These are phyloP conservation scores for Metopia argyrocephala DNA, from an alignment of 2,888 invertebrate species.

Conservation along the genomic window DNA sequence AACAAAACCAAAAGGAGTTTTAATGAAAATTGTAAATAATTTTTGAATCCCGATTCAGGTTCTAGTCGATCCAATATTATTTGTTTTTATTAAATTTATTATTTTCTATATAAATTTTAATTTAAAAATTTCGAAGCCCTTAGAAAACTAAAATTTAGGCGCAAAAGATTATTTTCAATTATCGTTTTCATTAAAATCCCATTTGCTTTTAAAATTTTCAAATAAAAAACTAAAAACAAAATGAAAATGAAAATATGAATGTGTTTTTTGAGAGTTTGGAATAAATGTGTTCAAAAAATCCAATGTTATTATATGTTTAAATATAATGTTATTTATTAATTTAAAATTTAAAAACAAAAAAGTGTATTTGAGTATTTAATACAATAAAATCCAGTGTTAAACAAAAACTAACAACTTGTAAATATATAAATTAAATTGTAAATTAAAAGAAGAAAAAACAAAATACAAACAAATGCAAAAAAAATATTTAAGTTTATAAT, in stretches of 20 bases:
- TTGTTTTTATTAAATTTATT: too few relatives aligned
- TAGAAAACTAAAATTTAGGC: too few relatives aligned
- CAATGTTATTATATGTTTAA: constrained; percentile 66
- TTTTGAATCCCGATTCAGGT: too few relatives aligned
- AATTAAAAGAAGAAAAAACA: constrained; percentile 45
- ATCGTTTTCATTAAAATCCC: background rate
- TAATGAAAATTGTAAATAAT: background rate
- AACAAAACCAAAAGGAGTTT: constrained; percentile 18
- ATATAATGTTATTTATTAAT: constrained; percentile 62
- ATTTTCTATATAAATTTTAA: too few relatives aligned
- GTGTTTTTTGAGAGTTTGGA: constrained; percentile 66
- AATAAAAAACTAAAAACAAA: constrained; percentile 30
- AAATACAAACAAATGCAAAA: background rate
- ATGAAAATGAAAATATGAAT: constrained; percentile 48
- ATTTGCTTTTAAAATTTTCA: constrained; percentile 46
- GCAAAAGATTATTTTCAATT: too few relatives aligned
- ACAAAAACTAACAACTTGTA: constrained; percentile 47
- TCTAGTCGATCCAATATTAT: too few relatives aligned
- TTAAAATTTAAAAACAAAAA: constrained; percentile 2
- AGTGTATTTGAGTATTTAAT: constrained; percentile 59
- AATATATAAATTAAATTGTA: constrained; percentile 56
- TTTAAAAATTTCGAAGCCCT: too few relatives aligned
- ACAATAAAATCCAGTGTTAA: constrained; percentile 55
- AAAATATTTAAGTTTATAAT: constrained; percentile 36
- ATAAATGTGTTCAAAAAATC: constrained; percentile 69